A percentile compares a stretch with the other conserved stretches of the same genome.
Conservation (phyloP, 2,888 invertebrate species). For the Leptinotarsa haldemani region DNA sequence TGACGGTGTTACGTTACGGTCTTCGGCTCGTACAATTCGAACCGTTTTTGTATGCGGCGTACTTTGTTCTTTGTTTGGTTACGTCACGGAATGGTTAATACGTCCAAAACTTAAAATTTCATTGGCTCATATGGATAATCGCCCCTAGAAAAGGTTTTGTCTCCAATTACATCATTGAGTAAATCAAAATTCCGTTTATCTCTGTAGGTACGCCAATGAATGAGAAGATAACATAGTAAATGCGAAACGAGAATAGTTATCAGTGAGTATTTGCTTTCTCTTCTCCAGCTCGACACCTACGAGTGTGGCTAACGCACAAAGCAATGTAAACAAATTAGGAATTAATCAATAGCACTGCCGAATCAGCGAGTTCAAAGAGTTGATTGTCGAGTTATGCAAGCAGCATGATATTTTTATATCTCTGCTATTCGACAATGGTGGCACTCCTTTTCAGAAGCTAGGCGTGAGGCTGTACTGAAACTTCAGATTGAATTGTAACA, state of each 20-base stretch:
- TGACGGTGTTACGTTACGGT: too few species aligned
- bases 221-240: slow-evolving; percentile 20
- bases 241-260: slow-evolving; percentile 30
- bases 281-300: slow-evolving; percentile 30
- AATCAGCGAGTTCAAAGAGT: slow-evolving; percentile 7
- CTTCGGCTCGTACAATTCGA: too few species aligned
- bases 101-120: too few species aligned
- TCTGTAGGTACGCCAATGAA: neutral
- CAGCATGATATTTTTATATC: slow-evolving; percentile 7
- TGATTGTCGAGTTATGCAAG: neutral
- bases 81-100: too few species aligned
- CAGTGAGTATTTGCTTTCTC: slow-evolving; percentile 32
- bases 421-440: slow-evolving; percentile 1
- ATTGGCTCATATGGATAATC: too few species aligned
- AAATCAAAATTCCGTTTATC: too few species aligned
- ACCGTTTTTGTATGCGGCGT: too few species aligned
- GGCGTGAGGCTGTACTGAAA: slow-evolving; percentile 5
- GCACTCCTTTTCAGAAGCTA: slow-evolving; percentile 20
- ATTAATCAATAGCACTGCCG: slow-evolving; percentile 21
- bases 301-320: slow-evolving; percentile 19
- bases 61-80: too few species aligned
- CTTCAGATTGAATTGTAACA: slow-evolving; percentile 3
- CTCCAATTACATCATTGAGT: too few species aligned
- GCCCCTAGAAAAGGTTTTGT: too few species aligned
- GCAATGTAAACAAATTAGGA: slow-evolving; percentile 37